phyloP scores from a whole-genome alignment of 2,888 invertebrate species.

The Archips crataeganus region DNA sequence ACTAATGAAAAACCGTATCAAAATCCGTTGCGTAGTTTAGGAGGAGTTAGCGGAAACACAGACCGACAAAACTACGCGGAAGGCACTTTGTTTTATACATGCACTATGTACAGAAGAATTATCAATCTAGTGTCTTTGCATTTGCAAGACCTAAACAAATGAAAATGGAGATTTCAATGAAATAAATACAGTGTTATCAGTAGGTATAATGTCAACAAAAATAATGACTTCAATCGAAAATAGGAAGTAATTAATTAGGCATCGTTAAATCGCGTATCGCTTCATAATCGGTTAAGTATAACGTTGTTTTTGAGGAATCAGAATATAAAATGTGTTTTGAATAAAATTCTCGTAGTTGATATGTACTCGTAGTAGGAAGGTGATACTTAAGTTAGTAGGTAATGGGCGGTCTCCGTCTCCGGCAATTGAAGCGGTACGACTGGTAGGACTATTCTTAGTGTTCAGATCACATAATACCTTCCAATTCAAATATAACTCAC shows the following conservation, averaged over 20 bases:
- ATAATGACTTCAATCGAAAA: conserved; percentile 8
- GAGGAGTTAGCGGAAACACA: too few species aligned
- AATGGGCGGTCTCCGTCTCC: conserved; percentile 60
- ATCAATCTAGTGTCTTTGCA: not conserved
- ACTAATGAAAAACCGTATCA: too few species aligned
- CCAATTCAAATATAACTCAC: too few species aligned
- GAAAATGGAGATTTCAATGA: not conserved
- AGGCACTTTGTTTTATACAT: too few species aligned
- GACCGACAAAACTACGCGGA: too few species aligned
- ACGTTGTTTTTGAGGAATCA: not conserved
- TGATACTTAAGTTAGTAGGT: conserved; percentile 53
- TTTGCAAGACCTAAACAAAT: not conserved
- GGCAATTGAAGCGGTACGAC: conserved; percentile 56
- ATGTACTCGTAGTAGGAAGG: conserved; percentile 55
- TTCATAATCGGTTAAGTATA: not conserved
- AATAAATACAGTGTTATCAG: not conserved
- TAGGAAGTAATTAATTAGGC: conserved; percentile 22
- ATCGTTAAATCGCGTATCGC: conserved; percentile 1
- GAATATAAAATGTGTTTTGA: not conserved
- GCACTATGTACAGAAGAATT: too few species aligned
- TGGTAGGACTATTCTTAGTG: not conserved
- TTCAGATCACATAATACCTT: not conserved
- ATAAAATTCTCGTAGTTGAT: not conserved
- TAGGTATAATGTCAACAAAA: not conserved
- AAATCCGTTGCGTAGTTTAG: too few species aligned